Evolutionary conservation across 2,888 invertebrate genomes (phyloP), one percentile per base, ranked within the genome.

Genomic region (Ophion obscuratus): DNA sequence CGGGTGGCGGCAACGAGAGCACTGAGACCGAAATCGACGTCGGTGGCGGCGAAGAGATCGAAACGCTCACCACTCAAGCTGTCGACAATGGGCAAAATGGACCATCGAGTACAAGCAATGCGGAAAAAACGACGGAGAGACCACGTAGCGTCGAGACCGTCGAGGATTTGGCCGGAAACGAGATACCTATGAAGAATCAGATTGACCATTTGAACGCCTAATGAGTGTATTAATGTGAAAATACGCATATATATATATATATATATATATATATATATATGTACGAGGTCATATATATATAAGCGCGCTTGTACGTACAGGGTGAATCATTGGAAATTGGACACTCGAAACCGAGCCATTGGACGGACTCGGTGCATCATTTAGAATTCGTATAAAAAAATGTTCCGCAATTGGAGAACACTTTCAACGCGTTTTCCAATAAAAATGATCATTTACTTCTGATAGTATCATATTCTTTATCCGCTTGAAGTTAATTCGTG

Each of bases 91-190:
- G 5, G 4, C 0, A 11, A 11, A 14, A 14, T 17, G 53, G 53
- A 17, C 3, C 66, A 27, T 4, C 85, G 14, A 76, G 53, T 24
- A 31, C 24, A 64, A 59, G 71, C 24, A 75, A 84, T 67, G 79
- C 83, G 62, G 83, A 84, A 31, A 80, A 88, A 64, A 86, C 84
- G 73, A 91, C 90, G 62, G 86, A 88, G 10, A 81, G 88, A 11
- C 40, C 89, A 7, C 89, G 91, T 75, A 93, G 92, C 87, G 90
- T 92, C 68, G 94, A 93, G 83, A 93, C 92, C 53, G 87, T 94
- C 79, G 94, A 94, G 76, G 92, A 94, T 17, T 87, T 92, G 59
- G 92, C 89, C 71, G 91, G 94, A 82, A 94, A 95, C 87, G 93
- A 93, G 80, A 93, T 94, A 66, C 91, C 93, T 68, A 92, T 80